Evolutionary conservation across 2,888 invertebrate genomes (phyloP).

Genomic region (Liposcelis brunnea): DNA sequence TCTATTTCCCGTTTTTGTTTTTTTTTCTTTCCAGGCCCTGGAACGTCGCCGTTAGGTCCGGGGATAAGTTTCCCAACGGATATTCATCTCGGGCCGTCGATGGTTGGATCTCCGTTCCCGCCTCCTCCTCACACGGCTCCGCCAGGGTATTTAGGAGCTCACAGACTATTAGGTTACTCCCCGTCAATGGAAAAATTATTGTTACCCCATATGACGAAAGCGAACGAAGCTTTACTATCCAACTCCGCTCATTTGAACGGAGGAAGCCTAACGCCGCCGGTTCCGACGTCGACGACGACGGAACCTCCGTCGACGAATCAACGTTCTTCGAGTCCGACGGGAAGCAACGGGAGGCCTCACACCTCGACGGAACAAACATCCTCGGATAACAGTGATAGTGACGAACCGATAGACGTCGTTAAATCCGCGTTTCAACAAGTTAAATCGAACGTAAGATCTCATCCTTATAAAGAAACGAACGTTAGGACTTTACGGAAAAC

Average conservation of each 20-base stretch:
- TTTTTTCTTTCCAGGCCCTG: constrained; percentile 1
- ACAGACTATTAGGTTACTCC: constrained; percentile 3
- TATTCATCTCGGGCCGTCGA: constrained; percentile 10
- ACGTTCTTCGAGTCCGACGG: constrained; percentile 28
- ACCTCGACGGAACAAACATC: constrained; percentile 36
- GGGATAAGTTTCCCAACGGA: constrained; percentile 4
- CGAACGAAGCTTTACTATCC: neutral
- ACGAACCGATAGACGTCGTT: constrained; percentile 57
- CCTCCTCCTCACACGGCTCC: constrained; percentile 12
- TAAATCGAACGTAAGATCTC: constrained; percentile 28
- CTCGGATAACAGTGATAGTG: constrained; percentile 42
- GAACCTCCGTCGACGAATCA: constrained; percentile 23
- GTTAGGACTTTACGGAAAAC: constrained; percentile 28
- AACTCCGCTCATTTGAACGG: neutral
- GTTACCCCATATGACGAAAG: constrained; percentile 1
- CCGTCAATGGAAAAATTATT: constrained; percentile 7
- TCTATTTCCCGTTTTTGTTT: neutral
- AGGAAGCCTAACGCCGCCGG: neutral
- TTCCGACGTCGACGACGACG: constrained; percentile 25
- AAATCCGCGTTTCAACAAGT: constrained; percentile 58
- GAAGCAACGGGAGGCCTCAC: too few species aligned
- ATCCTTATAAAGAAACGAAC: constrained; percentile 34
- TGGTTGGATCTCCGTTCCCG: constrained; percentile 10
- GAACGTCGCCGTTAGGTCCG: neutral
- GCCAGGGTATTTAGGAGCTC: constrained; percentile 11